Conservation (phyloP, 2,888 invertebrate genomes). For the Limulus polyphemus region DNA sequence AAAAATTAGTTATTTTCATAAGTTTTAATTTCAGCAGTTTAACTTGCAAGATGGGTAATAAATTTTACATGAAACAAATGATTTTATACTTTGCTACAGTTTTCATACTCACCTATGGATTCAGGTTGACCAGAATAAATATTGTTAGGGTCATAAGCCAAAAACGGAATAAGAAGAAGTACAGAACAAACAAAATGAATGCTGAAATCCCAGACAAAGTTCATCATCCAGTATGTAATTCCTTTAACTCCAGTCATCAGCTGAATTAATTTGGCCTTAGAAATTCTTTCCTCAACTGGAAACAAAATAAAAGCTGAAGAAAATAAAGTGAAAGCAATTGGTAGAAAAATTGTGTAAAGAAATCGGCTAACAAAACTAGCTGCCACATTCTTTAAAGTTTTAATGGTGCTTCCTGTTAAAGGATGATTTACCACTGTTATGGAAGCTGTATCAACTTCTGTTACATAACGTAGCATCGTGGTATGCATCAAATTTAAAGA, state of each 20-base stretch:
- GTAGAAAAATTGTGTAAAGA: conserved; percentile 21
- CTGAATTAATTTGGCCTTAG: conserved; percentile 36
- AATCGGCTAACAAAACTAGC: not conserved
- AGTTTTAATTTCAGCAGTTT: too few species aligned
- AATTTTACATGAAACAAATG: too few species aligned
- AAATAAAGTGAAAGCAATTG: conserved; percentile 30
- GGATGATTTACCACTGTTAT: conserved; percentile 51
- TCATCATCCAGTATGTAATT: conserved; percentile 38
- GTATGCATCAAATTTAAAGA: conserved; percentile 26
- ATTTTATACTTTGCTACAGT: too few species aligned
- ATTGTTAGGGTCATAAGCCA: too few species aligned
- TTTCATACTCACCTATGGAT: too few species aligned
- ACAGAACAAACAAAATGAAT: too few species aligned
- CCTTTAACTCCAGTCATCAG: conserved; percentile 37
- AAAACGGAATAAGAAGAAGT: too few species aligned
- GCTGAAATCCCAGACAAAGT: conserved; percentile 38
- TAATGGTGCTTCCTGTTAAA: conserved; percentile 42
- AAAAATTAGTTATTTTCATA: too few species aligned
- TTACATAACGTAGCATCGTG: conserved; percentile 35
- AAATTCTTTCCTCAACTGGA: conserved; percentile 31
- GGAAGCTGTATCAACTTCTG: conserved; percentile 36
- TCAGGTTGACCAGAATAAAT: too few species aligned
- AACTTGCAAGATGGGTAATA: too few species aligned
- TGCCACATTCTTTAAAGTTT: not conserved
- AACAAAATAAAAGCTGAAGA: conserved; percentile 31